phyloP scores from a whole-genome alignment of 2,888 invertebrate species.

The Xestia ashworthii region DNA sequence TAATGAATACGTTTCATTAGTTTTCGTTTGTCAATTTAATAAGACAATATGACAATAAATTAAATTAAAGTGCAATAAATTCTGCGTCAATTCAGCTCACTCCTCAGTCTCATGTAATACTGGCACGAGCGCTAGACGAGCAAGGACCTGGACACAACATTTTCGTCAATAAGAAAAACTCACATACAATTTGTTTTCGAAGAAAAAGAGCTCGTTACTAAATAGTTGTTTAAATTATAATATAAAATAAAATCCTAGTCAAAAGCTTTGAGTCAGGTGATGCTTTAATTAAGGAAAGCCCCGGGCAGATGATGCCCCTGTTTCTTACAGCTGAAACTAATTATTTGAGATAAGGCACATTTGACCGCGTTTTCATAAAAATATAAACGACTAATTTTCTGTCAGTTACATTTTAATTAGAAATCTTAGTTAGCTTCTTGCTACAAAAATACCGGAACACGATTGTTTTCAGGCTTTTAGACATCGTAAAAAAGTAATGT shows the following conservation, averaged over 20 bases:
- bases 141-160: too few relatives aligned
- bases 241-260: not conserved
- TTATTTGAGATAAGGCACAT: slow-evolving; percentile 27
- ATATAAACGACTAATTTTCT: slow-evolving; percentile 29
- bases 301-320: slow-evolving; percentile 22
- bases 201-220: not conserved
- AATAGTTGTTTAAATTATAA: not conserved
- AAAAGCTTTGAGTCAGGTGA: slow-evolving; percentile 13
- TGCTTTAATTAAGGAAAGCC: slow-evolving; percentile 42
- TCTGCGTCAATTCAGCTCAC: too few relatives aligned
- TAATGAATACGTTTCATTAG: too few relatives aligned
- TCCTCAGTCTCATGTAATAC: too few relatives aligned
- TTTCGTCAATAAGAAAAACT: not conserved
- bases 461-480: not conserved
- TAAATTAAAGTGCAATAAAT: too few relatives aligned
- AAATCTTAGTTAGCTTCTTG: slow-evolving; percentile 2
- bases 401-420: slow-evolving; percentile 30
- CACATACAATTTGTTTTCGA: not conserved
- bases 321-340: slow-evolving; percentile 36
- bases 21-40: too few relatives aligned
- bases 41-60: too few relatives aligned
- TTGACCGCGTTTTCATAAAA: slow-evolving; percentile 32
- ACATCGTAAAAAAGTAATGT: not conserved
- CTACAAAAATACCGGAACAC: not conserved
- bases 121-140: too few relatives aligned